phyloP scores from a whole-genome alignment of 2,888 invertebrate species.

The Phasia obesa region DNA sequence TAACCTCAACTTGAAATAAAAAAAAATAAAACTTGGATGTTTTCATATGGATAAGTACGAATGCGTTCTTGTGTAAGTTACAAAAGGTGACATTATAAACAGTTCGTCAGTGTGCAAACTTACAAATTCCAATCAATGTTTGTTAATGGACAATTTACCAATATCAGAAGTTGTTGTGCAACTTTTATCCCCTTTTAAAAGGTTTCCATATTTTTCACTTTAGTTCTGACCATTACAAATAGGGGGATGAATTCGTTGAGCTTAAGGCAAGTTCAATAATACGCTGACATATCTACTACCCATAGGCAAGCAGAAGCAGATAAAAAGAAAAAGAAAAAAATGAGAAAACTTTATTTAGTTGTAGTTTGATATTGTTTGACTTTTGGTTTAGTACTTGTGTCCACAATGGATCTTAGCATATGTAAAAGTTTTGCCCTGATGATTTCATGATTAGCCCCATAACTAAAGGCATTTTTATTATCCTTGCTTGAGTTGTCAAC shows the following conservation, averaged over 20 bases:
- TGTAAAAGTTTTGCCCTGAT: constrained; percentile 67
- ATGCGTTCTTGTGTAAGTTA: neutral
- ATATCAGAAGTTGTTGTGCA: constrained; percentile 55
- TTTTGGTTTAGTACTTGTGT: constrained; percentile 69
- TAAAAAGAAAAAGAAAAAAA: constrained; percentile 28
- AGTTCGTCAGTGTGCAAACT: constrained; percentile 49
- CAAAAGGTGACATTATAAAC: constrained; percentile 27
- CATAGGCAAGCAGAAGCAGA: constrained; percentile 11
- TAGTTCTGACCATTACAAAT: constrained; percentile 59
- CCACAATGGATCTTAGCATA: constrained; percentile 65
- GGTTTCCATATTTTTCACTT: constrained; percentile 20
- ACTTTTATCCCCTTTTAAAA: constrained; percentile 50
- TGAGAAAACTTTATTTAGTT: constrained; percentile 56
- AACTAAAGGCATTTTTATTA: constrained; percentile 64
- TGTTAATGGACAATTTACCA: constrained; percentile 70
- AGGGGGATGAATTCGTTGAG: constrained; percentile 53
- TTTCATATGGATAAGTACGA: neutral
- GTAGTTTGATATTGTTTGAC: constrained; percentile 61
- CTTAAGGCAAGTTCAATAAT: constrained; percentile 55
- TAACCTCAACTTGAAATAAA: constrained; percentile 51
- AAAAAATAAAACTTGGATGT: constrained; percentile 16
- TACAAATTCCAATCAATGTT: constrained; percentile 70
- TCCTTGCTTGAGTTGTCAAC: constrained; percentile 48
- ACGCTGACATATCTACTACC: constrained; percentile 5
- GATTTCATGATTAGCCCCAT: constrained; percentile 69